These are phyloP conservation scores for Varanus komodoensis DNA, from an alignment of 2,113 vertebrate genomes.

Conservation along the genomic window DNA sequence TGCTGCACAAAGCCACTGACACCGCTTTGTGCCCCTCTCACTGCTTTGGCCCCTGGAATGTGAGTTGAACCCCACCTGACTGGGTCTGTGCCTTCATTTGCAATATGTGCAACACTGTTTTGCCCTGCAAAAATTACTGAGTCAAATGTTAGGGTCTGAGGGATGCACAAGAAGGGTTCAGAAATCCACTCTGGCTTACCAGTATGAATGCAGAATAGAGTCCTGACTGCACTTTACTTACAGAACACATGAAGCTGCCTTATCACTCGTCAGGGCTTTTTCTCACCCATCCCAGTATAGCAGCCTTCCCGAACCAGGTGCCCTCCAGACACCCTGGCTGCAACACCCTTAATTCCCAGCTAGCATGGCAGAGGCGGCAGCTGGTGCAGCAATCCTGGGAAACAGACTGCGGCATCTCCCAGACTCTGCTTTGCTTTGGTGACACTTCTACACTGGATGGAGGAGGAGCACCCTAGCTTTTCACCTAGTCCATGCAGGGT, in stretches of 20 bases:
- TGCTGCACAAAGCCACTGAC: not conserved
- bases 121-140: not conserved
- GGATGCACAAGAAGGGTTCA: not conserved
- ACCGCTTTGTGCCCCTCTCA: not conserved
- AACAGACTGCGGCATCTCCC: not conserved
- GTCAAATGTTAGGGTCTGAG: not conserved
- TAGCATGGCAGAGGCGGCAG: not conserved
- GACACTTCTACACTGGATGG: too few species aligned
- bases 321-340: not conserved
- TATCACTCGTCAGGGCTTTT: too few species aligned
- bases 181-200: not conserved
- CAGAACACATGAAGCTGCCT: not conserved
- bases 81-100: not conserved
- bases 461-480: too few species aligned
- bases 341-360: not conserved
- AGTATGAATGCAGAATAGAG: not conserved
- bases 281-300: too few species aligned
- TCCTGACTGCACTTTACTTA: not conserved
- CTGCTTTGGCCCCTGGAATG: not conserved
- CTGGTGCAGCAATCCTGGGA: not conserved
- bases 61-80: not conserved
- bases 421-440: not conserved
- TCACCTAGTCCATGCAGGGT: too few species aligned
- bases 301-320: too few species aligned
- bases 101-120: not conserved